Conservation (phyloP, 2,113 vertebrate species). For the Microtus ochrogaster region DNA sequence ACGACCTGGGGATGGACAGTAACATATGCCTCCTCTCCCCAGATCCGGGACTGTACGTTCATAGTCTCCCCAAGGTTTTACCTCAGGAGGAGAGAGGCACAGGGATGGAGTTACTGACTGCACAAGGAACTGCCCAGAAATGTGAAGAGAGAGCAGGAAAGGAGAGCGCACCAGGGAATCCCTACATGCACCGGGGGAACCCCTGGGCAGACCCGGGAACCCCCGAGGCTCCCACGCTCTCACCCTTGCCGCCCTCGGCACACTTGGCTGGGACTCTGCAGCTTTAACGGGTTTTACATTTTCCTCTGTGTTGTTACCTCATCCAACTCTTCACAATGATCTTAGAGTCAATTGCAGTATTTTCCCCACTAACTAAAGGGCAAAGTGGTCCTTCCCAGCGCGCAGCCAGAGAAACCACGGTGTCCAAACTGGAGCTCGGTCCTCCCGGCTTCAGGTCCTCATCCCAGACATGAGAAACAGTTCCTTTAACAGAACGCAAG, state of each 20-base stretch:
- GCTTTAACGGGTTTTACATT: neutral
- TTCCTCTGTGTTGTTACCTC: neutral
- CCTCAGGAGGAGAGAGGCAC: neutral
- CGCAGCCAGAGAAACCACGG: neutral
- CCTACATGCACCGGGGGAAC: neutral
- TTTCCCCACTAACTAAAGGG: neutral
- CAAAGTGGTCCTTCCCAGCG: neutral
- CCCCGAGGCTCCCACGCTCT: neutral
- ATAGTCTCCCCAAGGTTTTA: constrained; percentile 27
- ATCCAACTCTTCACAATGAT: neutral
- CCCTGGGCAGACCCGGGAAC: no score
- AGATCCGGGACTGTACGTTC: neutral
- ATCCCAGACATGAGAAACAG: neutral
- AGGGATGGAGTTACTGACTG: neutral
- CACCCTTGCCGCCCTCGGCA: neutral
- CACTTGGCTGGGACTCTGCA: neutral
- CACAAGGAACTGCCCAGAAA: neutral
- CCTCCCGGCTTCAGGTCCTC: neutral
- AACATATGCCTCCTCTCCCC: neutral
- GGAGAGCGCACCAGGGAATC: neutral
- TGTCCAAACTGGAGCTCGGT: neutral
- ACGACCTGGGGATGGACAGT: neutral
- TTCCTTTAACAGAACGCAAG: constrained; percentile 9
- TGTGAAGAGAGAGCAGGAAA: neutral
- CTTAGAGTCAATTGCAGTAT: neutral